These are phyloP conservation scores for Drosophila guanche DNA, from an alignment of 1,140 invertebrate species.

Conservation along the genomic window DNA sequence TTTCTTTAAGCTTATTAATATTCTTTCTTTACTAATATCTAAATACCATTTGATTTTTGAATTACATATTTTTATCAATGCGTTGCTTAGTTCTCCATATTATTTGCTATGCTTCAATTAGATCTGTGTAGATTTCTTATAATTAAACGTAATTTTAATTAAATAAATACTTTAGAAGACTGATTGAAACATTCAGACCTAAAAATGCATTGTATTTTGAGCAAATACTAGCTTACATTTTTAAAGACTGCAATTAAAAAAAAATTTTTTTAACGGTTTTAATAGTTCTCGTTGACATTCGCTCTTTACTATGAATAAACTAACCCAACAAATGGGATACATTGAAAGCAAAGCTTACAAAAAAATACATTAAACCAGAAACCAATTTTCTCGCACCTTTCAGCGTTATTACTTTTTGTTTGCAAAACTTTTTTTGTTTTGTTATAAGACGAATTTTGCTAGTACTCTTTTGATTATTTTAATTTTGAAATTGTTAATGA, in stretches of 20 bases:
- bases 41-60: background rate
- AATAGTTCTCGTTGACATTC: too few relatives aligned
- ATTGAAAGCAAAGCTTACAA: too few relatives aligned
- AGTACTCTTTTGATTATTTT: background rate
- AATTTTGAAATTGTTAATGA: background rate
- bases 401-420: background rate
- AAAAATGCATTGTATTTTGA: background rate
- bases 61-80: background rate
- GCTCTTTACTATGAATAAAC: too few relatives aligned
- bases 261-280: too few relatives aligned
- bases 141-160: background rate
- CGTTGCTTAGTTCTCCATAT: background rate
- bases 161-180: background rate
- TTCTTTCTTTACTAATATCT: background rate
- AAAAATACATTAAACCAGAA: background rate
- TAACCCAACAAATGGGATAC: too few relatives aligned
- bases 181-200: background rate
- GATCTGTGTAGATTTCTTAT: background rate
- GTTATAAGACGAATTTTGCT: too few relatives aligned
- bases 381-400: background rate
- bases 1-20: slow-evolving; percentile 9
- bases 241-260: too few relatives aligned
- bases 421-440: background rate
- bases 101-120: background rate
- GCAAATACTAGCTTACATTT: too few relatives aligned